A percentile compares a stretch with the other conserved stretches of the same genome.
Conservation (phyloP, 2,797 vertebrate genomes). For the Kryptolebias ocellatus region DNA sequence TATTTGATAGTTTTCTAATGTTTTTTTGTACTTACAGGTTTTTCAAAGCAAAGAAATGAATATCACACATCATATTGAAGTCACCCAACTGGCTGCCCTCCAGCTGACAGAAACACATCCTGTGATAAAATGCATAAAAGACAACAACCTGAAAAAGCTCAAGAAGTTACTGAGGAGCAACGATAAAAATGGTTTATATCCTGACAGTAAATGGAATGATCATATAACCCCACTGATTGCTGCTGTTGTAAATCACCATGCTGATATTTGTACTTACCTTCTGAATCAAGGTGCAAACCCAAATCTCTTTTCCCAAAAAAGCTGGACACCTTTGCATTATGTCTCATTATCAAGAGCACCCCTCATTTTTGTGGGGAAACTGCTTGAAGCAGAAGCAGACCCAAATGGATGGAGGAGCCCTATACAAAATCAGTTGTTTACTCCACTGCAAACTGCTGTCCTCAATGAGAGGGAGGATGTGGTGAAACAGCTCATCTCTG, state of each 20-base stretch:
- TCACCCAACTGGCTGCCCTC: rapidly evolving
- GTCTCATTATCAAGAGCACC: slow-evolving; percentile 14
- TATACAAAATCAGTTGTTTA: no score
- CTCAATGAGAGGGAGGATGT: slow-evolving; percentile 26
- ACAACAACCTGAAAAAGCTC: background rate
- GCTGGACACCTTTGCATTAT: slow-evolving; percentile 37
- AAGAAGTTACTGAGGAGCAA: background rate
- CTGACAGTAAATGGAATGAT: slow-evolving; percentile 24
- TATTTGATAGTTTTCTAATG: rapidly evolving
- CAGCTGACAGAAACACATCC: slow-evolving; percentile 39
- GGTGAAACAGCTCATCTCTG: slow-evolving; percentile 24
- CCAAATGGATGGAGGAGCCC: slow-evolving; percentile 1
- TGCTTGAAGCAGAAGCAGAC: slow-evolving; percentile 56
- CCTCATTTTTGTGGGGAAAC: slow-evolving; percentile 25
- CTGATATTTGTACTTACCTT: slow-evolving; percentile 36
- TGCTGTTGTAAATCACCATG: slow-evolving; percentile 45
- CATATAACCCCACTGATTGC: slow-evolving; percentile 38
- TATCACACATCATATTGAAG: rapidly evolving
- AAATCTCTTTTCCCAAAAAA: rapidly evolving
- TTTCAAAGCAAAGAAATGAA: slow-evolving; percentile 18
- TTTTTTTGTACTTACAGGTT: background rate
- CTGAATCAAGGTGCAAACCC: slow-evolving; percentile 25
- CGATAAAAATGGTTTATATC: slow-evolving; percentile 44
- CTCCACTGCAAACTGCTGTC: slow-evolving; percentile 54
- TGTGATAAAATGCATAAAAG: slow-evolving; percentile 45